Conservation (phyloP, 53 echinoderm and acorn worm species). For the Temnopleurus reevesii region DNA sequence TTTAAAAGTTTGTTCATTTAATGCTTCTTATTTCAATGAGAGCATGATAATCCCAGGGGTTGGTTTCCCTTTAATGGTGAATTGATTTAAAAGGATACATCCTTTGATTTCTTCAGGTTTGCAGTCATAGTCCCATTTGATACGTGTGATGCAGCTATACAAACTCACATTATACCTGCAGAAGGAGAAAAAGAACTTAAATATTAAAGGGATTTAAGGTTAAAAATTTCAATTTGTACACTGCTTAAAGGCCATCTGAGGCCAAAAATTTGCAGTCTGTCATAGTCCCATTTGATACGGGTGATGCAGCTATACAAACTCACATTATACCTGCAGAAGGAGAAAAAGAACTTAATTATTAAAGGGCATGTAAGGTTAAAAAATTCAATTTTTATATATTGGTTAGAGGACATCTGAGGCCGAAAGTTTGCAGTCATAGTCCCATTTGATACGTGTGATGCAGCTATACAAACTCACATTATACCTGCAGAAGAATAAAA, state of each 20-base stretch:
- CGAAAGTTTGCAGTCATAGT: conserved; percentile 77
- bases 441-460: conserved; percentile 85
- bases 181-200: neutral
- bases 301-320: conserved; percentile 81
- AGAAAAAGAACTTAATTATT: neutral
- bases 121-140: conserved; percentile 91
- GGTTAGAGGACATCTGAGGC: too few species aligned
- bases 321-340: conserved; percentile 81
- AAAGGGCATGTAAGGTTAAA: too few species aligned
- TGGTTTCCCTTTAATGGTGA: too few species aligned
- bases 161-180: conserved; percentile 88
- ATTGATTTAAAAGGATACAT: conserved; percentile 95
- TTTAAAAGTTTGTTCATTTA: too few species aligned
- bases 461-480: conserved; percentile 86
- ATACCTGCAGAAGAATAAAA: conserved; percentile 63
- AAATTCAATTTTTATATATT: too few species aligned
- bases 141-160: conserved; percentile 75
- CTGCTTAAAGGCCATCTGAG: too few species aligned
- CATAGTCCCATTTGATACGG: conserved; percentile 90
- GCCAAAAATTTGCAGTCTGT: too few species aligned
- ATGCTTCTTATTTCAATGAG: too few species aligned
- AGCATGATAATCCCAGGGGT: too few species aligned
- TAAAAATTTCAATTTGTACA: too few species aligned
- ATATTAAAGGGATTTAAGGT: too few species aligned
- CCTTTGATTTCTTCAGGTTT: conserved; percentile 92